Evolutionary conservation across 2,797 vertebrate species (phyloP).

Genomic region (Aphelocoma californica): DNA sequence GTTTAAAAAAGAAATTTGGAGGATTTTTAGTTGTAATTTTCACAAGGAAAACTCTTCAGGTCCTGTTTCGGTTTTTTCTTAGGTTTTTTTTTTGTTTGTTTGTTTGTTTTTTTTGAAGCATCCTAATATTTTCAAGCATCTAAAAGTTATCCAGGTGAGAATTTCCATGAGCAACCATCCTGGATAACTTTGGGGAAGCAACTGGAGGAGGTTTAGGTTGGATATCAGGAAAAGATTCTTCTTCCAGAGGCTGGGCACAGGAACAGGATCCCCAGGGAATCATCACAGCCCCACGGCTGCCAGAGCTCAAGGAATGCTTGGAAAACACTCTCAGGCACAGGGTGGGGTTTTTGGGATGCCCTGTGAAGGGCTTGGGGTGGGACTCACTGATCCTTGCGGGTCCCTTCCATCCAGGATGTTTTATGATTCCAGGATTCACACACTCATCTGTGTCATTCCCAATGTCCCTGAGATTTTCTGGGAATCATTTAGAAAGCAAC

Average conservation of each 20-base stretch:
- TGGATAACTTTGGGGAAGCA: background rate
- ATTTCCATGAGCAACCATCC: background rate
- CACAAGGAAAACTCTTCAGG: rapidly evolving
- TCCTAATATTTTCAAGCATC: background rate
- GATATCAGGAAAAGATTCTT: background rate
- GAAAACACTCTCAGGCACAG: background rate
- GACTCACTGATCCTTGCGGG: rapidly evolving
- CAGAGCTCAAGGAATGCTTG: background rate
- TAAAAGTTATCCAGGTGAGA: background rate
- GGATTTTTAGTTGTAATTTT: background rate
- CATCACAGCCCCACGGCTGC: background rate
- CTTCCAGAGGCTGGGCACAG: background rate
- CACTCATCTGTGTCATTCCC: rapidly evolving
- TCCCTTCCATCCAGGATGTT: background rate
- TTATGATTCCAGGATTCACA: background rate
- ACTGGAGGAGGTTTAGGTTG: background rate
- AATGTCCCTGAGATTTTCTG: background rate
- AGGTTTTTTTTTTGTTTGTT: background rate
- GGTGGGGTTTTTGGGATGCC: background rate
- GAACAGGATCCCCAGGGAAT: background rate
- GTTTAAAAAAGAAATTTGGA: background rate
- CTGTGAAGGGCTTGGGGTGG: too few species aligned
- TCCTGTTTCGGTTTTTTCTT: background rate
- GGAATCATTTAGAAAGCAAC: background rate
- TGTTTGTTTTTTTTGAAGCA: background rate